Evolutionary conservation across 2,888 invertebrate genomes (phyloP), one percentile per base, ranked within the genome.

Genomic region (Rapana venosa): DNA sequence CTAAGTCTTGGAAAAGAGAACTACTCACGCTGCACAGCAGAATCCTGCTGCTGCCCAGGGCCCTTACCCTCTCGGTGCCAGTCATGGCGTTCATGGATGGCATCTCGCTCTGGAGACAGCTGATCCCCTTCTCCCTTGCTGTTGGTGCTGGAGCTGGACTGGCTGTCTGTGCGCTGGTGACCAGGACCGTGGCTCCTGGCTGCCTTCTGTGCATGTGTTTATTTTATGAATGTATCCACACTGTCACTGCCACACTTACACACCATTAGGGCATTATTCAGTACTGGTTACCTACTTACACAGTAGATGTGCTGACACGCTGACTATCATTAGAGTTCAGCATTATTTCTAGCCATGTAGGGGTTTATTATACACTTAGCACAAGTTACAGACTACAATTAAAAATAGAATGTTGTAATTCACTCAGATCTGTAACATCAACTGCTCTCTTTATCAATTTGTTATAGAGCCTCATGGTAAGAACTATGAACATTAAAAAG

Each of bases 101-200:
- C 88, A 85, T 94, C 94, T 66, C 95, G 90, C 22, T 94, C 94
- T 36, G 95, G 95, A 90, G 94, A 95, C 88, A 94, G 90, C 89
- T 94, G 94, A 30, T 94, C 94, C 15, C 93, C 93, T n/a, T 95
- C 95, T 13, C 95, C 94, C 90, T 94, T 94, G 92, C 95, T 95
- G 87, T 95, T 93, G 22, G 94, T 94, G 90, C 95, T 95, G 26
- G 95, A 95, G 90, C 95, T 95, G 0, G 95, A 95, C 89, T 94
- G 94, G 91, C 96, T 96, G 93, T 95, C 96, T 66, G 95, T 94
- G 20, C 95, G 92, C 90, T 93, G 93, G 92, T 95, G 96, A 22
- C 90, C 90, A 17, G 90, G 90, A 66, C 56, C 89, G 91, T 95
- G 96, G 22, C 88, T 88, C 26, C 83, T 90, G 88, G 88, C 92